These are phyloP conservation scores for Ypsolopha sequella DNA, from an alignment of 2,888 invertebrate species.

Conservation along the genomic window DNA sequence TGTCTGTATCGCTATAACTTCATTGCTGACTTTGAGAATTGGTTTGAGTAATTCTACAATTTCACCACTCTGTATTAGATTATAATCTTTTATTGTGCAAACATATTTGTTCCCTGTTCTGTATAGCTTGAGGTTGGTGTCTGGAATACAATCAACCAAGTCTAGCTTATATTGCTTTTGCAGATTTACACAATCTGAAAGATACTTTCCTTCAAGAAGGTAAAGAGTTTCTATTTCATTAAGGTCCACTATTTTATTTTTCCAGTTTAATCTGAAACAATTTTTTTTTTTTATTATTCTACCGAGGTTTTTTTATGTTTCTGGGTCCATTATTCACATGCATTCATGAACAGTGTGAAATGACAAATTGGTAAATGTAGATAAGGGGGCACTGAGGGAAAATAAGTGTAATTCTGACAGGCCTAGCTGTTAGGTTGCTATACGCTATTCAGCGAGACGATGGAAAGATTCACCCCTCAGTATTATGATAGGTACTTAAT, in stretches of 20 bases:
- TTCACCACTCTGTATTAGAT: constrained; percentile 44
- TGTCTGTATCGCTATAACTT: constrained; percentile 41
- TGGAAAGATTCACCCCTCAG: too few relatives aligned
- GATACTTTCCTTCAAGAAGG: constrained; percentile 50
- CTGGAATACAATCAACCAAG: constrained; percentile 31
- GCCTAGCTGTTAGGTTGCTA: too few relatives aligned
- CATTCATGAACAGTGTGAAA: neutral
- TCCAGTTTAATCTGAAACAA: constrained; percentile 40
- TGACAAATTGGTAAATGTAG: neutral
- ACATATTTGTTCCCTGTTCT: constrained; percentile 33
- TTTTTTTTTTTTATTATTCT: neutral
- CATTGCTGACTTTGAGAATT: constrained; percentile 27
- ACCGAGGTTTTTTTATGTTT: too few relatives aligned
- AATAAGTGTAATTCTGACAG: neutral
- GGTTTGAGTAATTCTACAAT: constrained; percentile 40
- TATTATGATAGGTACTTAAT: too few relatives aligned
- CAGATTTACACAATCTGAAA: constrained; percentile 33
- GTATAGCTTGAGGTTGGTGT: constrained; percentile 38
- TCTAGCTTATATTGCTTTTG: constrained; percentile 23
- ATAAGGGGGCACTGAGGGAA: neutral
- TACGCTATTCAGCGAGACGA: too few relatives aligned
- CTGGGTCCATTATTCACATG: too few relatives aligned
- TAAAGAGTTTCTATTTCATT: constrained; percentile 33
- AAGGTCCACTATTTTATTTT: constrained; percentile 18
- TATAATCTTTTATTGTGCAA: constrained; percentile 44